Conservation (phyloP, 2,797 vertebrate species). For the Vireo griseus region DNA sequence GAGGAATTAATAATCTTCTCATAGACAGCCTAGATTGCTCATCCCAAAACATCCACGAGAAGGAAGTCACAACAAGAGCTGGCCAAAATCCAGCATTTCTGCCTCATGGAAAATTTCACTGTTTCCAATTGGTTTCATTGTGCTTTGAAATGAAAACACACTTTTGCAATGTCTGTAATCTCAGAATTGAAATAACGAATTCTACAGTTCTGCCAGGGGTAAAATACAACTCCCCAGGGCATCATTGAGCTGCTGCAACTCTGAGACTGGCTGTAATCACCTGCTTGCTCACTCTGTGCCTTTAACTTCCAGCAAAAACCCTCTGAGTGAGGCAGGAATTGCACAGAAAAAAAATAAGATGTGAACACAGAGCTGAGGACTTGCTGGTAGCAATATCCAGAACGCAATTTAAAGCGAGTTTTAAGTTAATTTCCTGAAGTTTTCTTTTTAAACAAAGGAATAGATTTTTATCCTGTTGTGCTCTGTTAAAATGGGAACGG, state of each 20-base stretch:
- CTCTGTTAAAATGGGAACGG: not conserved
- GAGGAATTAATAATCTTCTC: conserved; percentile 40
- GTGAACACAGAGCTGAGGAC: not conserved
- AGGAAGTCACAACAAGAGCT: conserved; percentile 35
- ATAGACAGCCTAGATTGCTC: conserved; percentile 23
- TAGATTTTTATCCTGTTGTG: not conserved
- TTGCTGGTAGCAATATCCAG: not conserved
- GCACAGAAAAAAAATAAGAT: not conserved
- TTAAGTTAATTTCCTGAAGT: not conserved
- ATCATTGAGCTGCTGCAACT: conserved; percentile 37
- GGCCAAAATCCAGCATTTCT: conserved; percentile 49
- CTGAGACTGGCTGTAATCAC: conserved; percentile 43
- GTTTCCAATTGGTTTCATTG: conserved; percentile 62
- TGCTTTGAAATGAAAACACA: conserved; percentile 58
- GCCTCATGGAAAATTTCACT: conserved; percentile 60
- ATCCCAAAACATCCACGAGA: conserved; percentile 35
- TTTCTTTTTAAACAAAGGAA: not conserved
- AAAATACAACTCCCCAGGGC: conserved; percentile 59
- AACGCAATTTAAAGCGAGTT: not conserved
- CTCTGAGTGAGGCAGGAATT: not conserved
- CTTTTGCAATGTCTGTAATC: conserved; percentile 37
- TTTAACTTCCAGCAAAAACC: conserved; percentile 1
- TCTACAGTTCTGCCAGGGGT: conserved; percentile 62
- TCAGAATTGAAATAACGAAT: conserved; percentile 54
- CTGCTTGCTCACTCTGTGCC: conserved; percentile 17